Conservation (phyloP, 2,113 vertebrate genomes). For the Elaphurus davidianus region DNA sequence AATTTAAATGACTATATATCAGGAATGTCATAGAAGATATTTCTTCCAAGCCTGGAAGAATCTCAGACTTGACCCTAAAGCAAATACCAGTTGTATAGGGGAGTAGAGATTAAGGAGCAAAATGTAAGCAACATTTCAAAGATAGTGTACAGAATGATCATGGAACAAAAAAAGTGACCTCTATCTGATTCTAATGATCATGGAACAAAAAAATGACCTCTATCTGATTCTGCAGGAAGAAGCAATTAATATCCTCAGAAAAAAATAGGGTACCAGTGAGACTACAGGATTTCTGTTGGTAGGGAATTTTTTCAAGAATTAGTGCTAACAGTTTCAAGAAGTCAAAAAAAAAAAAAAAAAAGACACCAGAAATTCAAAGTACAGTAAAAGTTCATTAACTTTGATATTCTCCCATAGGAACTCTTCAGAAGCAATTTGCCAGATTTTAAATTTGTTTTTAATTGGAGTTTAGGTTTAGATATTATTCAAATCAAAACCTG, state of each 20-base stretch:
- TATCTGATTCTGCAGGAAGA: neutral
- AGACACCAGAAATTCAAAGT: neutral
- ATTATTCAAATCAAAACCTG: neutral
- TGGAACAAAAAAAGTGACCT: neutral
- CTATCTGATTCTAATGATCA: neutral
- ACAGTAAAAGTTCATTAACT: neutral
- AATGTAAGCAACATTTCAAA: neutral
- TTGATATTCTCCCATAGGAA: neutral
- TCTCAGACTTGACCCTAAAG: neutral
- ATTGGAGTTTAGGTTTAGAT: neutral
- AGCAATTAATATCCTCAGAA: neutral
- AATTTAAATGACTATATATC: neutral
- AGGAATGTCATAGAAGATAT: neutral
- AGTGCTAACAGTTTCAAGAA: neutral
- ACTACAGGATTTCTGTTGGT: neutral
- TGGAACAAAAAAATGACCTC: neutral
- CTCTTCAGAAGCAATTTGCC: neutral
- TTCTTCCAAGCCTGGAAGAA: neutral
- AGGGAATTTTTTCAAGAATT: neutral
- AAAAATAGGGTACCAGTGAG: neutral
- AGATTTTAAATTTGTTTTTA: neutral
- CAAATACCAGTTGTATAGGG: neutral
- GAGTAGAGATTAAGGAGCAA: neutral
- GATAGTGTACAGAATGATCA: neutral
- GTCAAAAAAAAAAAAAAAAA: neutral